Evolutionary conservation across 2,888 invertebrate genomes (phyloP).

Genomic region (Ametastegia equiseti): DNA sequence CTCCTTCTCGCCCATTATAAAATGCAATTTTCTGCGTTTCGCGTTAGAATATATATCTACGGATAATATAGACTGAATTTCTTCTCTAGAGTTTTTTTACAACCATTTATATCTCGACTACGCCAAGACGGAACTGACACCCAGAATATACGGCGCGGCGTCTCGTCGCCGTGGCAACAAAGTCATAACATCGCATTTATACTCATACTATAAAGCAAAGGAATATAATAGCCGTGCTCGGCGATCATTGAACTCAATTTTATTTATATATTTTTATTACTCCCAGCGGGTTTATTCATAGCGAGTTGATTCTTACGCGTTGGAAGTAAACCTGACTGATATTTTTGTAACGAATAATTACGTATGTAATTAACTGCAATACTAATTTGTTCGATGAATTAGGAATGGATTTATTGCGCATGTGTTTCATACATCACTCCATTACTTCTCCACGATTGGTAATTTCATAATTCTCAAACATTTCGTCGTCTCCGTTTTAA

Average conservation of each 20-base stretch:
- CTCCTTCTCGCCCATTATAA: slow-evolving; percentile 74
- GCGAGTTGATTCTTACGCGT: too few species aligned
- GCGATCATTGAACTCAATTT: neutral
- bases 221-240: neutral
- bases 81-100: neutral
- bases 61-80: too few species aligned
- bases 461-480: neutral
- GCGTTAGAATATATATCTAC: neutral
- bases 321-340: too few species aligned
- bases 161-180: slow-evolving; percentile 28
- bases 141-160: neutral
- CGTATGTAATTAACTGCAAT: too few species aligned
- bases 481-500: neutral
- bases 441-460: too few species aligned
- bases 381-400: too few species aligned
- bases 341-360: too few species aligned
- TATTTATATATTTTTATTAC: neutral
- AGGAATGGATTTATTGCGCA: too few species aligned
- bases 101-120: neutral
- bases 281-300: too few species aligned
- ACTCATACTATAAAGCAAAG: neutral
- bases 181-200: neutral
- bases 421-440: too few species aligned
- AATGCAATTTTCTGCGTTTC: neutral
- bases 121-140: neutral